Percentiles rank a stretch among this genome's conserved stretches.
Evolutionary conservation across 2,113 vertebrate species (phyloP).

Genomic region (Amazona guildingii): DNA sequence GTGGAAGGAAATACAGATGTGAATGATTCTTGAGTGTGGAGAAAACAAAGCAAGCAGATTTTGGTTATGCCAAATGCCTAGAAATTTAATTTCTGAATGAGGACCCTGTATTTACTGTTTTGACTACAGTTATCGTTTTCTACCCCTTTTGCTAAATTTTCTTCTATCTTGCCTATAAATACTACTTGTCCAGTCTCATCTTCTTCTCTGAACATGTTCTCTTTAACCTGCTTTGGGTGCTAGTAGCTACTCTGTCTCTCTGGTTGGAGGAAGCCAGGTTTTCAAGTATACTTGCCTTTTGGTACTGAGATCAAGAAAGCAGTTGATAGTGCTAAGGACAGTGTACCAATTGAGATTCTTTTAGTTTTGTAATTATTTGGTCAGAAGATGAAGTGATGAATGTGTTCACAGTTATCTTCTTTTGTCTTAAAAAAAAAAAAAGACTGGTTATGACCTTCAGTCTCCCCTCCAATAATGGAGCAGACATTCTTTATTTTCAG

Average conservation of each 20-base stretch:
- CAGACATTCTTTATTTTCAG: neutral
- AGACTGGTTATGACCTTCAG: neutral
- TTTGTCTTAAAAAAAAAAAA: neutral
- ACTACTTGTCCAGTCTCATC: fast-evolving
- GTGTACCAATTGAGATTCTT: neutral
- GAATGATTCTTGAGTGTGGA: fast-evolving
- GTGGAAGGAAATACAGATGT: fast-evolving
- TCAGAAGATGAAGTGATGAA: neutral
- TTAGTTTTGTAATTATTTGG: neutral
- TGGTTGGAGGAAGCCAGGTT: fast-evolving
- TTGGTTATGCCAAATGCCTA: neutral
- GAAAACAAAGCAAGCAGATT: neutral
- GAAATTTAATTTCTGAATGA: neutral
- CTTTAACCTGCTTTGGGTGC: neutral
- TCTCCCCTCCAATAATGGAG: neutral
- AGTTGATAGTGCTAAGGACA: fast-evolving
- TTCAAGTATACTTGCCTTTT: neutral
- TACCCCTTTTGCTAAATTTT: neutral
- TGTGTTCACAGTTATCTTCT: neutral
- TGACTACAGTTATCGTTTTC: neutral
- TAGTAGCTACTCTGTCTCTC: neutral
- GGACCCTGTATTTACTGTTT: neutral
- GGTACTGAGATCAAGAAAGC: neutral
- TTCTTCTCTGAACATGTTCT: neutral
- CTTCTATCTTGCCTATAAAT: neutral